Evolutionary conservation across 2,797 vertebrate species (phyloP), one percentile per base, ranked within the genome.

Genomic region (Myotis findleyi): DNA sequence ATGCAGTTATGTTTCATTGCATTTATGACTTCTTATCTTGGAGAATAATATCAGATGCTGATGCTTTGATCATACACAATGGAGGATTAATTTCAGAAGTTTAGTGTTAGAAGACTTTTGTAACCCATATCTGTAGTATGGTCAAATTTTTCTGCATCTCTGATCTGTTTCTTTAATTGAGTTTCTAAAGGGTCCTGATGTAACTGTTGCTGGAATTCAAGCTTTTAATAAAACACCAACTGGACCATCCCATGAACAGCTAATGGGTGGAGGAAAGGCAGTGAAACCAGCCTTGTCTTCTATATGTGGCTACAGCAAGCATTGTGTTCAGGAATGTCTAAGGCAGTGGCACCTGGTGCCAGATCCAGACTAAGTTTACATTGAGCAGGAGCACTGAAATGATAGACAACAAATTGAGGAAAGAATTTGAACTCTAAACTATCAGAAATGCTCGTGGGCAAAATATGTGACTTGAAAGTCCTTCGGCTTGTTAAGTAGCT

Each of bases 81-180:
- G n/a, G 16, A 64, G n/a, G 27, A 33, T 91, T 76, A 77, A 62
- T 86, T 92, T 89, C 53, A 27, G 6, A 82, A 82, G 12, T 16
- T 57, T 51, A 3, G 27, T 72, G 2, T 75, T 64, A 59, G 33
- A 86, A 79, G 47, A 72, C 9, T 88, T 68, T 47, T 25, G 4
- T 49, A 20, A 66, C 3, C 5, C 3, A 66, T 11, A 64, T 44
- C 47, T 93, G 91, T n/a, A 33, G 7, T 41, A 68, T 51, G 3
- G 27, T 68, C 27, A 72, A 68, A 77, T 69, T 62, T 81, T 81
- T 49, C 7, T 55, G 36, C 4, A n/a, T 84, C 5, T 73, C 6
- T 59, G 7, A 76, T 87, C 1, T 87, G 9, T 75, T 62, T 90
- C 69, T 89, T 72, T 25, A 51, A 33, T 41, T 68, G 57, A 1